Conservation (phyloP, 2,797 vertebrate genomes). For the Onychomys torridus region DNA sequence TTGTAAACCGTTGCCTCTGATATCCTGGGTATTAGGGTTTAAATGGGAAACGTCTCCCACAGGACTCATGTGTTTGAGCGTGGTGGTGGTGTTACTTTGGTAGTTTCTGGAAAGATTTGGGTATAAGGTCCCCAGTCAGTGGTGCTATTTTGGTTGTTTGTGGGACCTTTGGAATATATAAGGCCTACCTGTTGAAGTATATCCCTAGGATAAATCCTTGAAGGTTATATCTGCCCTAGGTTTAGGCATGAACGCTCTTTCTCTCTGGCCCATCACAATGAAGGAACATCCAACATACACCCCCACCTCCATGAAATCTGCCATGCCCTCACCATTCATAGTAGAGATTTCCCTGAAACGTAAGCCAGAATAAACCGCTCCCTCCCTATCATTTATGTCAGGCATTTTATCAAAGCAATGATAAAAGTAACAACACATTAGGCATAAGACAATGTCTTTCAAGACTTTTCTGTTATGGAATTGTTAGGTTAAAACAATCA, state of each 20-base stretch:
- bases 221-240: background rate
- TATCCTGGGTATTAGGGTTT: background rate
- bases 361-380: background rate
- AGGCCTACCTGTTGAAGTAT: background rate
- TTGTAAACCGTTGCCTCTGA: background rate
- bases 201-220: background rate
- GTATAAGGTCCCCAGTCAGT: background rate
- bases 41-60: background rate
- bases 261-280: background rate
- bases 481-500: background rate
- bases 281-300: background rate
- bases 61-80: background rate
- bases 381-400: background rate
- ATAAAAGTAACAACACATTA: background rate
- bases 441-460: background rate
- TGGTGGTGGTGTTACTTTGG: background rate
- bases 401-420: background rate
- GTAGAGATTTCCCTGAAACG: background rate
- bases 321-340: fast-evolving
- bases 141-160: background rate
- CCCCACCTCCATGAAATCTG: background rate
- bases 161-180: background rate
- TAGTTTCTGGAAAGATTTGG: background rate
- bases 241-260: background rate
- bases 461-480: background rate